Evolutionary conservation across 2,797 vertebrate genomes (phyloP).

Genomic region (Cirrhinus mrigala): DNA sequence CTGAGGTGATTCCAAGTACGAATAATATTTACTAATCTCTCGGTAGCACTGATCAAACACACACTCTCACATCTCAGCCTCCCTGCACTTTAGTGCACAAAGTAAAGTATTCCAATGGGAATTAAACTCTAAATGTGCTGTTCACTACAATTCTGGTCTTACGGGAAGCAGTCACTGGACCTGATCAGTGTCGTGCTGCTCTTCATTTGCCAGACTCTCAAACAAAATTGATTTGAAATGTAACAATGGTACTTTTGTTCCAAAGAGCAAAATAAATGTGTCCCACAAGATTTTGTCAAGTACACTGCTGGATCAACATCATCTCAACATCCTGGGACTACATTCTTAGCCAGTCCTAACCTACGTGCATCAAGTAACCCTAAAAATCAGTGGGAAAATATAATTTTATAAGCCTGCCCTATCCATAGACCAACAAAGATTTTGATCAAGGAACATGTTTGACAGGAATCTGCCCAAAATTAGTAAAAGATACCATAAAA

Average conservation of each 20-base stretch:
- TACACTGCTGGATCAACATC: not conserved
- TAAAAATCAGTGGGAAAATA: not conserved
- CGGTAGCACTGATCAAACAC: not conserved
- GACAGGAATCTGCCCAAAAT: not conserved
- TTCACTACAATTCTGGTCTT: not conserved
- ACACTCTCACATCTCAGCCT: not conserved
- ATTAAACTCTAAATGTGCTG: not conserved
- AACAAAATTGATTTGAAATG: not conserved
- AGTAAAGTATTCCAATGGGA: not conserved
- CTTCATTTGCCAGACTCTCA: conserved; percentile 13
- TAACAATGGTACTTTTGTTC: conserved; percentile 16
- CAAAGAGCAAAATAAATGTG: not conserved
- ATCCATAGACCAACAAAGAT: not conserved
- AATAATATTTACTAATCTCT: not conserved
- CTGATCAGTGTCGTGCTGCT: conserved; percentile 16
- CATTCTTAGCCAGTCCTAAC: not conserved
- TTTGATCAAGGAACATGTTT: not conserved
- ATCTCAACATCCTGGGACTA: not conserved
- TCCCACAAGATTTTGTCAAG: not conserved
- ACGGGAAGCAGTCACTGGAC: not conserved
- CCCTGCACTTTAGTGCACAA: not conserved
- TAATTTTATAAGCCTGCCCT: not conserved
- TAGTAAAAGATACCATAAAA: not conserved
- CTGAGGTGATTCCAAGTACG: conserved; percentile 35
- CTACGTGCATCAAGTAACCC: not conserved